Conservation (phyloP, 2,888 invertebrate genomes). For the Seira sanloemensis region DNA sequence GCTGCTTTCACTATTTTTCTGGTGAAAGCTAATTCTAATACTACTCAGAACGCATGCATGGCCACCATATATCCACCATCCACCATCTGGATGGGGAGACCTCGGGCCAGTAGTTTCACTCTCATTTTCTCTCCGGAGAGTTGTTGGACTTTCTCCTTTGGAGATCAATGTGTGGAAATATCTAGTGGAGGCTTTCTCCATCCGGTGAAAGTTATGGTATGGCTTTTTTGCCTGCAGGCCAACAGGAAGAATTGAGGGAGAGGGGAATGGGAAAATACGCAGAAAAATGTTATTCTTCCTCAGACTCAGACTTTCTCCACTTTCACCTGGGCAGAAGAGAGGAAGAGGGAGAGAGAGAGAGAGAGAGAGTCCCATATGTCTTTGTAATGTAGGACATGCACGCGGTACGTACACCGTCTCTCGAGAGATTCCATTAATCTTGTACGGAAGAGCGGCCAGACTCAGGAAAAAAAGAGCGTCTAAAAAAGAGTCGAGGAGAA, state of each 20-base stretch:
- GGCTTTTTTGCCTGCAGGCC: no score
- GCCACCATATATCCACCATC: no score
- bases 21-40: not conserved
- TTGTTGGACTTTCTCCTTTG: not conserved
- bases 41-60: not conserved
- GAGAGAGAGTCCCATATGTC: no score
- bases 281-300: not conserved
- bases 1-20: no score
- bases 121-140: not conserved
- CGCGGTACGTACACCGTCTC: not conserved
- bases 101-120: not conserved
- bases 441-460: conserved; percentile 17
- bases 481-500: no score
- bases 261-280: not conserved
- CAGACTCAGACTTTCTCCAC: not conserved
- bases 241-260: no score
- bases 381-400: not conserved
- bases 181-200: not conserved
- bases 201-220: no score
- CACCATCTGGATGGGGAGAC: not conserved
- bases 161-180: conserved; percentile 1
- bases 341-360: no score
- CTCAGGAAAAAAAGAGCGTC: no score
- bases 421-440: conserved; percentile 41
- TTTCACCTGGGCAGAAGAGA: no score